Conservation (phyloP, 2,888 invertebrate genomes). For the Hipparchia semele region DNA sequence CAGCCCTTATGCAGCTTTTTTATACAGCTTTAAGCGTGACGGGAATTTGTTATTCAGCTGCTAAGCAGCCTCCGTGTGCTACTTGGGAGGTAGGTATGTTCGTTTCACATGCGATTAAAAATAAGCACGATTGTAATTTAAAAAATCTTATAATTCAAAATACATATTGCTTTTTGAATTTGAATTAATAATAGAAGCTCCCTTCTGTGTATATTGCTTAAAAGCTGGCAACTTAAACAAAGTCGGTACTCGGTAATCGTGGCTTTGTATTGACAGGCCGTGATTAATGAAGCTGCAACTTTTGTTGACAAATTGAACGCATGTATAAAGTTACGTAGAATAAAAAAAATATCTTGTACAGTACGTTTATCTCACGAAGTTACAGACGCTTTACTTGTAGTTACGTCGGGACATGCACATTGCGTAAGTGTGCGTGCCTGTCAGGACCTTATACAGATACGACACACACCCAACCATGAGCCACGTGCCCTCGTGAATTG, state of each 20-base stretch:
- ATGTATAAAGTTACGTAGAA: background rate
- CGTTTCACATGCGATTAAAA: constrained; percentile 1
- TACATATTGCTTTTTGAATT: constrained; percentile 21
- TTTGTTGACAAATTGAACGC: background rate
- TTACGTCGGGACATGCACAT: too few relatives aligned
- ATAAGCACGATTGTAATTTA: background rate
- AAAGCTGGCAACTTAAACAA: constrained; percentile 13
- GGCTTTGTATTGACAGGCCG: constrained; percentile 26
- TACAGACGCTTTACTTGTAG: too few relatives aligned
- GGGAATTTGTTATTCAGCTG: too few relatives aligned
- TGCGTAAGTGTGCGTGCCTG: too few relatives aligned
- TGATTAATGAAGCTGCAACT: constrained; percentile 33
- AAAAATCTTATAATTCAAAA: background rate
- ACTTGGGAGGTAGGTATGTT: background rate
- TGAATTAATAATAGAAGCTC: background rate
- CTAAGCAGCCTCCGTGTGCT: too few relatives aligned
- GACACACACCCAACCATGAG: too few relatives aligned
- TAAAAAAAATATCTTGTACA: background rate
- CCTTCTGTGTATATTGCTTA: background rate
- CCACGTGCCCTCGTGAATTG: too few relatives aligned
- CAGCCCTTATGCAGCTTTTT: too few relatives aligned
- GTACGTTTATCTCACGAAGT: too few relatives aligned
- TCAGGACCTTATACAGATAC: too few relatives aligned
- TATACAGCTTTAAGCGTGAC: too few relatives aligned
- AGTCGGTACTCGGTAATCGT: background rate